Conservation (phyloP, 2,113 vertebrate species). For the Megalops atlanticus region DNA sequence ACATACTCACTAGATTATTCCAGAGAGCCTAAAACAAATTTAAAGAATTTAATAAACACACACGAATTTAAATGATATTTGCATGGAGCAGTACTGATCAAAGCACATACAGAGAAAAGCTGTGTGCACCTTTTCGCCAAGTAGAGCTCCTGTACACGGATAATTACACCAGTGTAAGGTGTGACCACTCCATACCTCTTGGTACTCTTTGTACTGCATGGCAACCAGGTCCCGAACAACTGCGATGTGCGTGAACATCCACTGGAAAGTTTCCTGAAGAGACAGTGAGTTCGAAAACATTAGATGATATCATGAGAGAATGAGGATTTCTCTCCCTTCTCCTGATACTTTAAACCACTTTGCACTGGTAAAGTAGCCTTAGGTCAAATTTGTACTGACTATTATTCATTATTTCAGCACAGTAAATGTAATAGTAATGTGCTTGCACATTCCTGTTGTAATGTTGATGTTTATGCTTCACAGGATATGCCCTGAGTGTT, state of each 20-base stretch:
- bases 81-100: neutral
- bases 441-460: no score
- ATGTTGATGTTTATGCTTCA: no score
- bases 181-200: conserved; percentile 78
- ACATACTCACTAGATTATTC: no score
- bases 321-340: neutral
- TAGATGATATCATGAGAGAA: no score
- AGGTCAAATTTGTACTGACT: no score
- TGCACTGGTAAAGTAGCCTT: no score
- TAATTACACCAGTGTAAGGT: neutral
- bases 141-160: neutral
- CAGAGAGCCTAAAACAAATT: no score
- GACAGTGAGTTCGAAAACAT: neutral
- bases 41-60: no score
- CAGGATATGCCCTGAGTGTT: no score
- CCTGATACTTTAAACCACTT: neutral
- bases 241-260: conserved; percentile 98
- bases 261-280: conserved; percentile 91
- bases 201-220: conserved; percentile 94
- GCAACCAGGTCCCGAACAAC: conserved; percentile 95
- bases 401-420: no score
- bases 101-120: neutral
- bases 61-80: neutral
- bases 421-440: no score
- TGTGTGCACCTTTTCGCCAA: neutral